Base-by-base conservation (phyloP, 1,140 invertebrate genomes). In the Hycleus cichorii region DNA sequence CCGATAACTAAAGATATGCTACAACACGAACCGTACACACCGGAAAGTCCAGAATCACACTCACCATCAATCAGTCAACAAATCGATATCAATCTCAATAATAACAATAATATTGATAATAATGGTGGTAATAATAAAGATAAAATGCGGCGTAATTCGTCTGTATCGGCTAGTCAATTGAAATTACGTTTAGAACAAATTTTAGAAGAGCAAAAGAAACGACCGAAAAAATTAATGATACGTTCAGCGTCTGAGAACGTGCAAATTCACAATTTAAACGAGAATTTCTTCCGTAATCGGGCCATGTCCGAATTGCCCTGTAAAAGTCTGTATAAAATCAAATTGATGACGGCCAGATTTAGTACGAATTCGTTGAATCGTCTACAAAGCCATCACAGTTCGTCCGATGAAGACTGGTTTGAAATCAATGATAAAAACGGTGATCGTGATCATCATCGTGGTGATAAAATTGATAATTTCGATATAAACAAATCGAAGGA, bases 41-140 rank as follows among this genome's bases (percentile, higher is more conserved):
- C 86, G 10, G 86, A 89, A 64, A 88, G 86, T 74, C 78, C 83
- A 62, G 86, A 88, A 62, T 88, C 86, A 54, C 84, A 83, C 61
- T 86, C 85, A 48, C 86, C 86, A 7, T 80, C 61, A 60, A 63
- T 11, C 60, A 63, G 11, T 32, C 32, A 49, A 50, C 25, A 57
- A 63, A 32, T 49, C 54, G 26, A 61, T 61, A 12, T 48, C 50
- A 11, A 39, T 43, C n/a, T 45, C 52, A n/a, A 43, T 58, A 4
- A 12, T 12, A 18, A 18, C 18, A 18, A 18, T 18, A 18, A 18
- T 18, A 18, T 18, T 32, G 32, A 32, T 32, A 7, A 32, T 3
- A 7, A 32, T 32, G 32, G 7, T 32, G 7, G 2, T 32, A 32
- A 32, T 32, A 44, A 4, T 18, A 49, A 53, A 32, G 50, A 57